phyloP scores from a whole-genome alignment of 2,113 vertebrate genomes.

The Chaetodon trifascialis region DNA sequence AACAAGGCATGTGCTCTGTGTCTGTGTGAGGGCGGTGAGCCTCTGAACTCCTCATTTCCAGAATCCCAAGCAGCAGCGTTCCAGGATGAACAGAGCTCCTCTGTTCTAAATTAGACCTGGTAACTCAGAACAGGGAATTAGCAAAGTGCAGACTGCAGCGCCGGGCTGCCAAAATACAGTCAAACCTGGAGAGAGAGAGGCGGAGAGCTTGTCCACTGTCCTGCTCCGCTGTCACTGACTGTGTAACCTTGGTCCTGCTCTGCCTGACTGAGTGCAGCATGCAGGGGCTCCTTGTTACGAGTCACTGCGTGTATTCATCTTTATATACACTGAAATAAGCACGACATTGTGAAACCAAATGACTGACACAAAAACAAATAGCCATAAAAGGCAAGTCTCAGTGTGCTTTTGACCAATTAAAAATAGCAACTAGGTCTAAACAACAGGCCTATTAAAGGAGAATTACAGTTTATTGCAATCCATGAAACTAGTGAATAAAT shows the following conservation, averaged over 20 bases:
- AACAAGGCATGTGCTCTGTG: slow-evolving; percentile 79
- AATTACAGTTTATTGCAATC: no score
- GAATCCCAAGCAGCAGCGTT: slow-evolving; percentile 77
- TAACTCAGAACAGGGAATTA: slow-evolving; percentile 69
- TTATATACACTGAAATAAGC: slow-evolving; percentile 32
- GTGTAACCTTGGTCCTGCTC: slow-evolving; percentile 52
- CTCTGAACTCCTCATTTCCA: slow-evolving; percentile 79
- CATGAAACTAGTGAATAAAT: no score
- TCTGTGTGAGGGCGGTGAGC: slow-evolving; percentile 70
- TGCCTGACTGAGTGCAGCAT: slow-evolving; percentile 46
- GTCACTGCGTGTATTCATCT: slow-evolving; percentile 42
- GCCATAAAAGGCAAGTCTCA: not conserved
- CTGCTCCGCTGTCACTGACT: slow-evolving; percentile 27
- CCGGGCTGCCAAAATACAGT: slow-evolving; percentile 54
- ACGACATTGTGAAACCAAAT: slow-evolving; percentile 29
- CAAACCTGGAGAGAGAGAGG: slow-evolving; percentile 7
- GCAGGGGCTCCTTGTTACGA: slow-evolving; percentile 21
- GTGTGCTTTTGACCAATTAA: not conserved
- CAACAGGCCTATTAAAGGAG: not conserved
- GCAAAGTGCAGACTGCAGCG: slow-evolving; percentile 51
- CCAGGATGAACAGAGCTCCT: slow-evolving; percentile 75
- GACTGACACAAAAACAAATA: slow-evolving; percentile 37
- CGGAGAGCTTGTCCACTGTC: slow-evolving; percentile 37
- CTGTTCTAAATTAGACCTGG: slow-evolving; percentile 79
- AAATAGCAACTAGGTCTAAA: not conserved